Evolutionary conservation across 2,888 invertebrate species (phyloP), one percentile per base, ranked within the genome.

Genomic region (Hypena proboscidalis): DNA sequence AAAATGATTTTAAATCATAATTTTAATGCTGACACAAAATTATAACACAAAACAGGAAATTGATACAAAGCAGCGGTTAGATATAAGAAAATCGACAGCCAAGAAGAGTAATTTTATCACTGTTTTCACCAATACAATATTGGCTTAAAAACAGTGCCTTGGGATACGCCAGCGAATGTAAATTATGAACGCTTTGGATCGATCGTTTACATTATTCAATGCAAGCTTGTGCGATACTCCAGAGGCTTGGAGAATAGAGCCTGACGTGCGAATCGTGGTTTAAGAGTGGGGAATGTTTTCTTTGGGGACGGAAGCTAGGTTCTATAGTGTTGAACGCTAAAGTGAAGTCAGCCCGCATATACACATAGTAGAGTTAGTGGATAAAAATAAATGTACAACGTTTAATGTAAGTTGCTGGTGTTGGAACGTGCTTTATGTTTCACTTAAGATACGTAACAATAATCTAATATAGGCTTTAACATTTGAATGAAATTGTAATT

Each of bases 171-270:
- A 30, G 38, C 17, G 34, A 47, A 55, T 55, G 50, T 58, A 46
- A 61, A 61, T 55, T 50, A 61, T 55, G 44, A 58, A 61, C 19
- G 30, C 14, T 50, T 41, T 45, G 44, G 55, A 58, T 50, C 45
- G 42, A 48, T 42, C 27, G 34, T 23, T 45, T 39, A 39, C 33
- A 41, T 47, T 36, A 41, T 47, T 47, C 46, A 54, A 43, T 49
- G 41, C 25, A 36, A 43, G 36, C 43, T 37, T 43, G 37, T 37
- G 11, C 11, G 14, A 27, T 43, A 26, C 43, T 37, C 26, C 11
- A 11, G 32, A 8, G 36, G 15, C 11, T 22, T 26, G 4, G 29
- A n/a, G 23, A 19, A 35, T 23, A 13, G 23, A 17, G 8, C 11
- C 22, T 39, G 31, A 30, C 39, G 39, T 37, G 13, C 51, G 52